Conservation (phyloP, 2,113 vertebrate species). For the Rhinoderma darwinii region DNA sequence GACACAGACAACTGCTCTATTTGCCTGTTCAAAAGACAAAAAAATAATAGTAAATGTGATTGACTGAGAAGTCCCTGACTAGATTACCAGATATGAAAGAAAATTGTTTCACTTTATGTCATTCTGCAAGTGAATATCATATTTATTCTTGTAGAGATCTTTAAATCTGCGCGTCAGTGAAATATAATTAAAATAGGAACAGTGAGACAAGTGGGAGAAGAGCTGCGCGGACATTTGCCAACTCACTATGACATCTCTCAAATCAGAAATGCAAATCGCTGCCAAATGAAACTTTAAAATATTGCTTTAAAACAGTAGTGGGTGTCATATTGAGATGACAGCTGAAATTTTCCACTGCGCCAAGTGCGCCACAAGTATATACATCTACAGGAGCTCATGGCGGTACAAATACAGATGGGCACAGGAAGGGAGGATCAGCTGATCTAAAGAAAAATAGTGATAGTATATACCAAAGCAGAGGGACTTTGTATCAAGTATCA, state of each 20-base stretch:
- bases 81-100: neutral
- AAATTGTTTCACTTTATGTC: neutral
- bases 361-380: neutral
- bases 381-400: neutral
- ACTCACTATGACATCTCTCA: constrained; percentile 17
- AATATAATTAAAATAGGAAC: constrained; percentile 11
- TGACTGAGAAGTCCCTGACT: neutral
- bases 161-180: neutral
- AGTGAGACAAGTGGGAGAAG: neutral
- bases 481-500: neutral
- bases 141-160: constrained; percentile 1
- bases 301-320: constrained; percentile 3
- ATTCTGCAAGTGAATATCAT: neutral
- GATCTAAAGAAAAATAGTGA: neutral
- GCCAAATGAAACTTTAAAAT: constrained; percentile 21
- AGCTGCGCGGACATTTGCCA: constrained; percentile 14
- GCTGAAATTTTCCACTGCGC: neutral
- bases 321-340: constrained; percentile 17
- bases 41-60: neutral
- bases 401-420: neutral
- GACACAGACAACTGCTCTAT: neutral
- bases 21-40: neutral
- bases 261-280: constrained; percentile 10
- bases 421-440: neutral
- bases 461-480: neutral